Evolutionary conservation across 2,888 invertebrate species (phyloP).

Genomic region (Cheilosia impressa): DNA sequence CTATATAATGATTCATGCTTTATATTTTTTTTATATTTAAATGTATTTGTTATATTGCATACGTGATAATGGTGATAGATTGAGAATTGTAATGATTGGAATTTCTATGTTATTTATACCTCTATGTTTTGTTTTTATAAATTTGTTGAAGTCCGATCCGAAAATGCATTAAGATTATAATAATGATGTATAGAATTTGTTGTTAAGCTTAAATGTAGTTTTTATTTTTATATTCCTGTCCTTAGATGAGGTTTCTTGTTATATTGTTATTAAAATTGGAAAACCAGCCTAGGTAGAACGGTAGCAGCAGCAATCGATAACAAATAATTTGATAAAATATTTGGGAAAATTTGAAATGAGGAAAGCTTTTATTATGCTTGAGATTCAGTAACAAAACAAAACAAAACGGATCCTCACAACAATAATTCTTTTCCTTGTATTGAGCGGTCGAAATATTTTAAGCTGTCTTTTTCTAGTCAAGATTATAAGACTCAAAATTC

Average conservation of each 20-base stretch:
- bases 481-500: too few relatives aligned
- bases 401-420: too few relatives aligned
- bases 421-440: too few relatives aligned
- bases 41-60: slow-evolving; percentile 39
- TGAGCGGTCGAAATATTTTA: too few relatives aligned
- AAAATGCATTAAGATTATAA: slow-evolving; percentile 1
- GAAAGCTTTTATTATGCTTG: too few relatives aligned
- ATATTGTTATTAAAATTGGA: slow-evolving; percentile 18
- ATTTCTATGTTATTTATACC: slow-evolving; percentile 8
- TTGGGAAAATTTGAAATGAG: too few relatives aligned
- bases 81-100: slow-evolving; percentile 27
- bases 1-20: slow-evolving; percentile 11
- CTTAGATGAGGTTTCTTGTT: slow-evolving; percentile 42
- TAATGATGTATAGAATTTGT: background rate
- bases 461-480: too few relatives aligned
- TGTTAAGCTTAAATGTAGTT: background rate
- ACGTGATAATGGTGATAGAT: slow-evolving; percentile 37
- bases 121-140: slow-evolving; percentile 14
- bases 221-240: slow-evolving; percentile 19
- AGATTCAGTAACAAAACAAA: too few relatives aligned
- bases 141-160: slow-evolving; percentile 2
- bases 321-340: too few relatives aligned
- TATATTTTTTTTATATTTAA: background rate
- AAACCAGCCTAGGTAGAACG: background rate
- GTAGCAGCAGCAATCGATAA: too few relatives aligned